Base-by-base conservation (phyloP, 2,888 invertebrate species). In the Philopedon plagiatum region DNA sequence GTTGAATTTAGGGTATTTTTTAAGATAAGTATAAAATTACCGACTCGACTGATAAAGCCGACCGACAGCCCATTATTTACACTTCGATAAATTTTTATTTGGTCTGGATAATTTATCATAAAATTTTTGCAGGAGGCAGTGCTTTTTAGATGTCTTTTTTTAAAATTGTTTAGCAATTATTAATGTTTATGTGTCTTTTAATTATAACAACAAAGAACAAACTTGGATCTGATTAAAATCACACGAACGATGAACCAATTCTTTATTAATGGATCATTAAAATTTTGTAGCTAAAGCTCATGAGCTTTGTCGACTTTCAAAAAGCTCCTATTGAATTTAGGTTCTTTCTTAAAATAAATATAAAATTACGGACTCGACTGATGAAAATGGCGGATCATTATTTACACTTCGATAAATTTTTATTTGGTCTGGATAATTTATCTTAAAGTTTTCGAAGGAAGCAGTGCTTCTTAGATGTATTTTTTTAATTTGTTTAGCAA, bases 281-380 rank as follows among this genome's bases (percentile, higher is more conserved):
- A 70, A 29, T 57, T 65, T 64, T 37, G 44, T 41, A 49, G 29
- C n/a, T 51, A 39, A 39, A 29, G 71, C 58, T 71, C 71, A 71
- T 71, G 71, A 64, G 71, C 71, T 60, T 64, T 71, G 26, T 39
- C 37, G 26, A 37, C 23, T 32, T 61, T 32, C 23, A 49, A 70
- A 63, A 69, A 46, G 34, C 56, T 63, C 70, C 70, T 70, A 63
- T 70, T 70, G 70, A 70, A 64, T 63, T 63, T 46, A 46, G 41
- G 34, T 11, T 60, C 23, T 57, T 51, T 66, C 34, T 66, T 60
- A 37, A 37, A 23, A 46, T 44, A 44, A 44, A 9, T 44, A 18
- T 44, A 11, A 44, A 44, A 44, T 44, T 44, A 44, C 44, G 2
- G 44, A 44, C 18, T 44, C 11, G 44, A 19, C 44, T 44, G 44